Base-by-base conservation (phyloP, 2,888 invertebrate species). In the Aromia moschata region DNA sequence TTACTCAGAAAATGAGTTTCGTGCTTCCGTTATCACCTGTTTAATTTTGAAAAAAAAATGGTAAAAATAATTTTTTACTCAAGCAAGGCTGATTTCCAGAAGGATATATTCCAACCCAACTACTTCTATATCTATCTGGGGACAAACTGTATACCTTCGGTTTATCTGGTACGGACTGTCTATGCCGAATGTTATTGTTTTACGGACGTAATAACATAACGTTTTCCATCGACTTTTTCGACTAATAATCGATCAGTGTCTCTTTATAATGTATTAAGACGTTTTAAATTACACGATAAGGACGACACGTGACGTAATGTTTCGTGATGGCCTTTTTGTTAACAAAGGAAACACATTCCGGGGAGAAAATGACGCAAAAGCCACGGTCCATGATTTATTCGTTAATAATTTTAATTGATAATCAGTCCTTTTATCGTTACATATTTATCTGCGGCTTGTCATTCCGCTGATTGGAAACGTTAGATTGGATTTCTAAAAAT, bases 211-310 rank as follows among this genome's bases (percentile, higher is more conserved):
- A 17, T 25, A 18, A 17, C 40, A 37, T 11, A 40, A 40, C 15
- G 17, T 40, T 40, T 20, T 25, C 43, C 12, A 20, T 43, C 25
- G 43, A 43, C 43, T 41, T 20, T 12, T 33, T 7, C 5, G 25
- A 2, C 10, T n/a, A 40, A 40, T 43, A 43, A 43, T 43, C 43
- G 25, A 43, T 43, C 43, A 25, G 43, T 43, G 25, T 43, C 43
- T 25, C 25, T 14, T 43, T 43, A 20, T 43, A 43, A 43, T 14
- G 11, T 43, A 43, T 43, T 20, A 43, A 43, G 43, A 43, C 43
- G 14, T 43, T 9, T 43, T 25, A 43, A 43, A 43, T 20, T 43
- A 25, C 20, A n/a, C 9, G 41, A 43, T 43, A 43, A 33, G 33
- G 25, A n/a, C n/a, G 43, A 25, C 10, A 43, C 14, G 43, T 43